Base-by-base conservation (phyloP, 2,113 vertebrate species). In the Gobio gobio region DNA sequence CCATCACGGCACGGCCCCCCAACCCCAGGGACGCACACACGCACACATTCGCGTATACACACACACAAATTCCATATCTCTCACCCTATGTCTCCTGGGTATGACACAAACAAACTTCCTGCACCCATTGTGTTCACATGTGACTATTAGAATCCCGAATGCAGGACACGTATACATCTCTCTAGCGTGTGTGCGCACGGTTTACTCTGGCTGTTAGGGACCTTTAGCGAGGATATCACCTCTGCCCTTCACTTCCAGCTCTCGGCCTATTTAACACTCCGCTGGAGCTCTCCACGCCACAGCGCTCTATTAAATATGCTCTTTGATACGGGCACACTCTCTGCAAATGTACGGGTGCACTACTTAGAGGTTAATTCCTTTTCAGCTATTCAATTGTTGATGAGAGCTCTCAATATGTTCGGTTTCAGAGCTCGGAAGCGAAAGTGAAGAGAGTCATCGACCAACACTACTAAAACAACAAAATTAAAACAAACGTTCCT, bases 1-100 rank as follows among this genome's bases (percentile, higher is more conserved):
- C 92, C 83, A 90, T 93, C 92, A 94, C 93, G 92, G 91, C 92
- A 92, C 92, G 91, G 92, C 93, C 93, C 93, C 93, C 89, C 91
- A 93, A 95, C 94, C 94, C 93, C 88, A 90, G 70, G 91, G 92
- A 90, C 74, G 88, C 78, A 83, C 66, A 87, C 78, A 87, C 74
- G 83, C 83, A 85, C 59, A 78, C 72, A 83, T 47, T 86, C 40
- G 85, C 16, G 82, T 74, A 84, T 64, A 78, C 43, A 76, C 78
- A 73, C 40, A 43, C 86, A 91, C 63, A 77, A 20, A 90, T 66
- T 83, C 66, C 66, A 36, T 82, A 63, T 78, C 76, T 13, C 36
- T 64, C 79, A 58, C 81, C 33, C 66, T 24, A 49, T 16, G 49
- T 40, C 29, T 83, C 24, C 81, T 51, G 63, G 78, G 82, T 33